A percentile compares a stretch with the other conserved stretches of the same genome.
Conservation (phyloP, 2,113 vertebrate species). For the Dromiciops gliroides region DNA sequence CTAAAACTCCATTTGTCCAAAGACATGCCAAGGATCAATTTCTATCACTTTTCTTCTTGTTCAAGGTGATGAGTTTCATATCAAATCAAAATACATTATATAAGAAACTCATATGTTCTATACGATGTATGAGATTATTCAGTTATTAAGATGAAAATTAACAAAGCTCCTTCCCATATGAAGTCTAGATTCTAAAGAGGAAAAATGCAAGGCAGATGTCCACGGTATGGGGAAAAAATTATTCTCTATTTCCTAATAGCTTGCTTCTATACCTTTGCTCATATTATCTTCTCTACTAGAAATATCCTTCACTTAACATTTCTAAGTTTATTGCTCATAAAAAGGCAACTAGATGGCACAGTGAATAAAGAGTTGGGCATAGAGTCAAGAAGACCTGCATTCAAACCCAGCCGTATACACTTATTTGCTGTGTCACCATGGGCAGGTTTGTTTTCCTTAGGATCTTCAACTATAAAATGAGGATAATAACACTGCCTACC, state of each 20-base stretch:
- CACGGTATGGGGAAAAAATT: neutral
- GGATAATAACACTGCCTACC: no score
- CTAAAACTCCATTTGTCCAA: neutral
- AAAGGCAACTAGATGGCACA: no score
- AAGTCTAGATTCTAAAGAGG: neutral
- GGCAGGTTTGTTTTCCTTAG: no score
- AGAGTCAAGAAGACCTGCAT: no score
- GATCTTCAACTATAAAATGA: no score
- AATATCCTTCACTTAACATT: neutral
- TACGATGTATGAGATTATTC: neutral
- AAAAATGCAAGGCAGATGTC: neutral
- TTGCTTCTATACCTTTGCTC: neutral
- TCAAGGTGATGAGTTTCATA: neutral
- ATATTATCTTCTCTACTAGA: neutral
- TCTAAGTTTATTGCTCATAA: no score
- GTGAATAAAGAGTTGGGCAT: no score
- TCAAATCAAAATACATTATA: neutral
- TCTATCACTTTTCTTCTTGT: neutral
- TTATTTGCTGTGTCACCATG: no score
- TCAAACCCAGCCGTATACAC: no score
- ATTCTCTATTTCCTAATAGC: neutral
- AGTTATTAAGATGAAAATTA: neutral
- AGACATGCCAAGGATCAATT: neutral
- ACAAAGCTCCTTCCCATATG: neutral
- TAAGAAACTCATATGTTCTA: neutral